Percentiles rank a stretch among this genome's conserved stretches.
phyloP scores from a whole-genome alignment of 2,113 vertebrate species.

The Urocolius indicus region DNA sequence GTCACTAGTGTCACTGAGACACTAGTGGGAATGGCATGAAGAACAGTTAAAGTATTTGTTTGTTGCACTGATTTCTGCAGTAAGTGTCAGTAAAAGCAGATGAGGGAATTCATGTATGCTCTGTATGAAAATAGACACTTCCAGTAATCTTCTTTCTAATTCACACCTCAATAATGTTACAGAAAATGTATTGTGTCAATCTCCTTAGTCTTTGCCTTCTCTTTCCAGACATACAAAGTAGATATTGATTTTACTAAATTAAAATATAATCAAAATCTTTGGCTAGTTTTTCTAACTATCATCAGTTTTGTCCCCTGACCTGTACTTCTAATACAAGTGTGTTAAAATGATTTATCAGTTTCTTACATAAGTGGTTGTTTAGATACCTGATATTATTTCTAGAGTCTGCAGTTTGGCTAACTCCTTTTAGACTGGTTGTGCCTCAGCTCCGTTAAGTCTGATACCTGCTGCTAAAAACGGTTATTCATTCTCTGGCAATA shows the following conservation, averaged over 20 bases:
- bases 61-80: slow-evolving; percentile 18
- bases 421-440: not conserved
- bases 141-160: slow-evolving; percentile 42
- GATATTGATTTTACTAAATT: slow-evolving; percentile 58
- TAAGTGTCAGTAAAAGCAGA: slow-evolving; percentile 52
- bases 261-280: slow-evolving; percentile 44
- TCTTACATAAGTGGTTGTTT: not conserved
- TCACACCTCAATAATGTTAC: slow-evolving; percentile 26
- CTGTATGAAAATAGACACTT: slow-evolving; percentile 59
- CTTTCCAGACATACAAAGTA: slow-evolving; percentile 45
- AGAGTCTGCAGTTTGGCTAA: not conserved
- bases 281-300: not conserved
- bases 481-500: slow-evolving; percentile 40
- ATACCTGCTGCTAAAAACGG: not conserved
- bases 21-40: not conserved
- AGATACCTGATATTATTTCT: not conserved
- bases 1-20: not conserved
- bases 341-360: slow-evolving; percentile 31
- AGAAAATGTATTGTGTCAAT: slow-evolving; percentile 44
- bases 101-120: slow-evolving; percentile 30
- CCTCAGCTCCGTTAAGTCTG: not conserved
- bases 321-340: slow-evolving; percentile 7
- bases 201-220: slow-evolving; percentile 44
- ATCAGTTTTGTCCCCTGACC: slow-evolving; percentile 4
- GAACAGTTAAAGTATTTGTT: slow-evolving; percentile 6